Base-by-base conservation (phyloP, 2,888 invertebrate species). In the Catocala nupta region DNA sequence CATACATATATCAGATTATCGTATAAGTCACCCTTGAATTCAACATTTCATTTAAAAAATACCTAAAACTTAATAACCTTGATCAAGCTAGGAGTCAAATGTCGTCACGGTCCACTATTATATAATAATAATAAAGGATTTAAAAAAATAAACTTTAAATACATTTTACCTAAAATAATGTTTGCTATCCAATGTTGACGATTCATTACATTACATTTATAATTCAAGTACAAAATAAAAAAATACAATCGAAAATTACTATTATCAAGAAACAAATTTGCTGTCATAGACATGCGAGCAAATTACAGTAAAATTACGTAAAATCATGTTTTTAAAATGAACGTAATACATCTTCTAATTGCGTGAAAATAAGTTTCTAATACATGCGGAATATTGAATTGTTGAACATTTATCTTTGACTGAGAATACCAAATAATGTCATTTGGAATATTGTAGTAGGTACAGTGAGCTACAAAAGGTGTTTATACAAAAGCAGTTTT, bases 221-320 rank as follows among this genome's bases (percentile, higher is more conserved):
- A 55, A 52, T 5, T 9, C 16, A 2, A 55, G 33, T n/a, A n/a
- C 7, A 12, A 59, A 49, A 11, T n/a, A 45, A 34, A 36, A 8
- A 52, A 42, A 16, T 16, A 25, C 8, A 5, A 9, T 12, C 11
- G 34, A n/a, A 52, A 56, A 51, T 42, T 12, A 4, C 5, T 13
- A 44, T 54, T 62, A 54, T 55, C 3, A 52, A 11, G 10, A 52
- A 63, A 63, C 16, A 60, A 60, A 63, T 58, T 5, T 0, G 16
- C n/a, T 60, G 52, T 52, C 56, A 57, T 8, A 36, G 9, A 55
- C 52, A 63, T 43, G 42, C 13, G 34, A 5, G 12, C 25, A 42
- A 59, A 56, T 10, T 11, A 25, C 13, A 16, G 33, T n/a, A 55
- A 51, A 50, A 10, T 10, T 13, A 53, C 11, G 56, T 51, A 54